These are phyloP conservation scores for Myopa testacea DNA, from an alignment of 2,888 invertebrate genomes.

Conservation along the genomic window DNA sequence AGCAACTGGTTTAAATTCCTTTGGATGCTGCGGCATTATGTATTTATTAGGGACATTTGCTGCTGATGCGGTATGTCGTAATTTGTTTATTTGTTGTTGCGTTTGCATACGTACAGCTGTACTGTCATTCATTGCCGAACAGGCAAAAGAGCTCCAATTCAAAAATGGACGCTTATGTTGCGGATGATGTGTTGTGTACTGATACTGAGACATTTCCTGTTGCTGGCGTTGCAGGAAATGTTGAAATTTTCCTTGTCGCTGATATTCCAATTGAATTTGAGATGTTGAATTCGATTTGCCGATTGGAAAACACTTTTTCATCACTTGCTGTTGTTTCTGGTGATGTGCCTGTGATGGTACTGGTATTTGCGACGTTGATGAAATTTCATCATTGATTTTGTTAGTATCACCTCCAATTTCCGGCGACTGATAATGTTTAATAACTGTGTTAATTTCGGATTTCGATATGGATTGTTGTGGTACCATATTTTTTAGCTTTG, in stretches of 20 bases:
- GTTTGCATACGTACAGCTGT: slow-evolving; percentile 49
- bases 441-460: slow-evolving; percentile 49
- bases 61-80: slow-evolving; percentile 57
- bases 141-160: slow-evolving; percentile 66
- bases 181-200: slow-evolving; percentile 49
- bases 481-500: not conserved
- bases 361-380: slow-evolving; percentile 38
- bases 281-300: slow-evolving; percentile 67
- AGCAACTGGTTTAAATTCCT: slow-evolving; percentile 38
- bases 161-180: slow-evolving; percentile 64
- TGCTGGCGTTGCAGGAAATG: slow-evolving; percentile 57
- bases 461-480: slow-evolving; percentile 50
- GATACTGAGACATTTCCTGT: slow-evolving; percentile 54
- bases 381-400: slow-evolving; percentile 10
- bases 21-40: slow-evolving; percentile 46
- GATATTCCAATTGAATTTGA: slow-evolving; percentile 61
- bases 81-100: slow-evolving; percentile 52
- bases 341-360: slow-evolving; percentile 43
- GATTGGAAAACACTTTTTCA: slow-evolving; percentile 59
- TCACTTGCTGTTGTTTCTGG: slow-evolving; percentile 47
- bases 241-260: slow-evolving; percentile 55
- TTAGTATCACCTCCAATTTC: slow-evolving; percentile 12
- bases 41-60: slow-evolving; percentile 55
- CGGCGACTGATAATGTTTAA: slow-evolving; percentile 5
- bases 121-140: slow-evolving; percentile 58